A percentile compares a stretch with the other conserved stretches of the same genome.
Conservation (phyloP, 2,797 vertebrate species). For the Lycodopsis pacificus region DNA sequence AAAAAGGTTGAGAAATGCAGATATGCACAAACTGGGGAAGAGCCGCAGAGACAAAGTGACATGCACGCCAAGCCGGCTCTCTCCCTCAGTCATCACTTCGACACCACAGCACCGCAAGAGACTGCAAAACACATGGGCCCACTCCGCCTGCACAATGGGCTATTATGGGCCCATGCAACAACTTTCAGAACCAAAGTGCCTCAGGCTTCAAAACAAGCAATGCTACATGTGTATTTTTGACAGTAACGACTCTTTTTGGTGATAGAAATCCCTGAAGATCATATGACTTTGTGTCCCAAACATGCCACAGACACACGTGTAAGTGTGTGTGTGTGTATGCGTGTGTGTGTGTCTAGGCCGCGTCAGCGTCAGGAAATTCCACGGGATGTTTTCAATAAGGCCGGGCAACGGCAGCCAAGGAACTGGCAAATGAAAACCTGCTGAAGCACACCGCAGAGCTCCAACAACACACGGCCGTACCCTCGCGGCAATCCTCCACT, state of each 20-base stretch:
- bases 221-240: constrained; percentile 64
- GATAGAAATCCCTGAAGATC: constrained; percentile 63
- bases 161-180: constrained; percentile 40
- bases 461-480: constrained; percentile 49
- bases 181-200: constrained; percentile 38
- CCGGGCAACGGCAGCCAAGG: constrained; percentile 65
- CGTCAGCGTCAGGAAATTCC: constrained; percentile 85
- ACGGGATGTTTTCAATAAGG: constrained; percentile 87
- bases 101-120: constrained; percentile 68
- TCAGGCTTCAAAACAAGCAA: constrained; percentile 65
- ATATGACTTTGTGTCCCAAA: constrained; percentile 51
- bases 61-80: constrained; percentile 56
- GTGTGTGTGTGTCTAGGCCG: constrained; percentile 62
- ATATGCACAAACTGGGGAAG: constrained; percentile 48
- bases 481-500: constrained; percentile 23
- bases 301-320: constrained; percentile 42
- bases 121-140: constrained; percentile 80
- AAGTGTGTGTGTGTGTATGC: constrained; percentile 25
- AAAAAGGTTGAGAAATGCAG: constrained; percentile 52
- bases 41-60: constrained; percentile 61
- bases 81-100: constrained; percentile 68
- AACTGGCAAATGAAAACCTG: constrained; percentile 83
- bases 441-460: constrained; percentile 72
- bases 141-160: constrained; percentile 60
- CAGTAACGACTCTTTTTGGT: constrained; percentile 48